Evolutionary conservation across 2,113 vertebrate genomes (phyloP).

Genomic region (Mixornis gularis): DNA sequence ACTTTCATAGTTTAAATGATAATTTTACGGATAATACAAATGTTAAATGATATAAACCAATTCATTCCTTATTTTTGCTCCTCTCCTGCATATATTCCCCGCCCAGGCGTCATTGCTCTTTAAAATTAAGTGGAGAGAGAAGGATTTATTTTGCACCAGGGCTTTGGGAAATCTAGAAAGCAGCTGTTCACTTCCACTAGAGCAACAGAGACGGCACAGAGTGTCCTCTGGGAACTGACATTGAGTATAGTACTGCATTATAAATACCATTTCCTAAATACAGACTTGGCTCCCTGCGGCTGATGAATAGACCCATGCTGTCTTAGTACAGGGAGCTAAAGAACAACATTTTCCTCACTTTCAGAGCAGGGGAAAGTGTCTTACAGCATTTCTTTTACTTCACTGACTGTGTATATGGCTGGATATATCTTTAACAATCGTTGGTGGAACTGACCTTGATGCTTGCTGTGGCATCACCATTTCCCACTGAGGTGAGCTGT

Average conservation of each 20-base stretch:
- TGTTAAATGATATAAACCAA: background rate
- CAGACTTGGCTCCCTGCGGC: background rate
- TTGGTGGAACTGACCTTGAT: background rate
- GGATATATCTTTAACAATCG: background rate
- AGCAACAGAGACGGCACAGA: background rate
- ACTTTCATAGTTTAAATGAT: background rate
- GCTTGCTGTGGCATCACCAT: background rate
- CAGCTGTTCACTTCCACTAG: slow-evolving; percentile 53
- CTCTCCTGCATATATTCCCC: background rate
- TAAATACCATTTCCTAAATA: slow-evolving; percentile 42
- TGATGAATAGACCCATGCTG: slow-evolving; percentile 19
- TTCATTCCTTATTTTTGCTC: background rate
- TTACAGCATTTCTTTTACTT: background rate
- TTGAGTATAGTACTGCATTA: slow-evolving; percentile 23
- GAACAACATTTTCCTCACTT: slow-evolving; percentile 12
- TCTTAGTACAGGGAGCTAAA: background rate
- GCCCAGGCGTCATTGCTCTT: background rate
- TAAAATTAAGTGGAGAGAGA: slow-evolving; percentile 38
- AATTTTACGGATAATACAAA: background rate
- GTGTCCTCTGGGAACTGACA: slow-evolving; percentile 41
- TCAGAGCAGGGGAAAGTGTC: background rate
- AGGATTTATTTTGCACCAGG: slow-evolving; percentile 44
- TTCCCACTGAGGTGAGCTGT: background rate
- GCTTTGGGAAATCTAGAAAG: slow-evolving; percentile 53
- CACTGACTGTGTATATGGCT: background rate